Conservation (phyloP, 2,113 vertebrate genomes). For the Petrocephalus microphthalmus region DNA sequence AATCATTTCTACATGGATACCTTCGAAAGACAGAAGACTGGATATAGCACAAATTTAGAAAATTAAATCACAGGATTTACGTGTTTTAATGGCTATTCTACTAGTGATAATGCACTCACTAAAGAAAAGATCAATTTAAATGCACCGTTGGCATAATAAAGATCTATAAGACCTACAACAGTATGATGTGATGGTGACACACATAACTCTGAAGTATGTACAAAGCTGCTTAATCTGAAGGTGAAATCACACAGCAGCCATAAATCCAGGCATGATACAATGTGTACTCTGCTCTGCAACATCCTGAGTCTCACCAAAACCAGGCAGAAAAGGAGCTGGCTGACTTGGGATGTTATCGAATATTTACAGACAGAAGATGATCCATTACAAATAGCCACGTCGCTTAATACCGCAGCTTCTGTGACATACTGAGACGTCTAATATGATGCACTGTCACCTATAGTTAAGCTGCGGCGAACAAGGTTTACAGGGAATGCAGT, state of each 20-base stretch:
- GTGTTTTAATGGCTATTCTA: background rate
- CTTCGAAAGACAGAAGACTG: background rate
- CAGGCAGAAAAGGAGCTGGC: background rate
- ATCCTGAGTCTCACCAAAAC: background rate
- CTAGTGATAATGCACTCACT: background rate
- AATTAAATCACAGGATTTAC: background rate
- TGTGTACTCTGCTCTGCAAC: background rate
- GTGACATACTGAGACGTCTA: background rate
- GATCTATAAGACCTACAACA: slow-evolving; percentile 71
- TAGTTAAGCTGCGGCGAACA: background rate
- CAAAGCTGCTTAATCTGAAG: slow-evolving; percentile 42
- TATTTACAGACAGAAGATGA: slow-evolving; percentile 21
- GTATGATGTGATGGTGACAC: slow-evolving; percentile 59
- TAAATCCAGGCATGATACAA: background rate
- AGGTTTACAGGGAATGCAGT: background rate
- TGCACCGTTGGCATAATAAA: slow-evolving; percentile 32
- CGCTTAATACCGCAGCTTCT: background rate
- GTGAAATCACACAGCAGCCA: slow-evolving; percentile 24
- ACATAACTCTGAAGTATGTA: slow-evolving; percentile 61
- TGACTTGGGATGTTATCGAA: slow-evolving; percentile 13
- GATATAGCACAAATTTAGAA: background rate
- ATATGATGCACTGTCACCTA: background rate
- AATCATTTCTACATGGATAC: background rate
- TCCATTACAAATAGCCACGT: background rate
- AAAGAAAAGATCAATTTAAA: background rate